Conservation (phyloP, 2,888 invertebrate species). For the Hirtodrosophila cameraria region DNA sequence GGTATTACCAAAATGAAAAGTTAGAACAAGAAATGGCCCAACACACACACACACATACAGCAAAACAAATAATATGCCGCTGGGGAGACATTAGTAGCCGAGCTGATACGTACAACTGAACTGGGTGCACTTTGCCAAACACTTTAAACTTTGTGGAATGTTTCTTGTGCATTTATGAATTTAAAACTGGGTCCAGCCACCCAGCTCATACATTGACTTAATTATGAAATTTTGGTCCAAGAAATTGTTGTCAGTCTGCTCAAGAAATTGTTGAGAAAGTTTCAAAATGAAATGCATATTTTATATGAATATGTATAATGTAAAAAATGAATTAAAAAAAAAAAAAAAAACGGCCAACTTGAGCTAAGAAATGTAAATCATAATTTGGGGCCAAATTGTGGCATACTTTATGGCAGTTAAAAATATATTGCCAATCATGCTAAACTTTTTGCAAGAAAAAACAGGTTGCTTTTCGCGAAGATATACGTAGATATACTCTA, state of each 20-base stretch:
- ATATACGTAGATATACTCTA: too few relatives aligned
- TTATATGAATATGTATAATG: slow-evolving; percentile 10
- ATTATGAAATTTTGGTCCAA: slow-evolving; percentile 21
- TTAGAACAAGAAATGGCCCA: slow-evolving; percentile 8
- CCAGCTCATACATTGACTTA: slow-evolving; percentile 16
- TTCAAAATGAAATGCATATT: slow-evolving; percentile 25
- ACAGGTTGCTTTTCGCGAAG: too few relatives aligned
- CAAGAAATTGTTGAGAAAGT: slow-evolving; percentile 14
- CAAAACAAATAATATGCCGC: not conserved
- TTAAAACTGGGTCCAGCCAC: not conserved
- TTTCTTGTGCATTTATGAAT: slow-evolving; percentile 17
- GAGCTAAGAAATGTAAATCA: slow-evolving; percentile 14
- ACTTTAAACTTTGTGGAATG: slow-evolving; percentile 26
- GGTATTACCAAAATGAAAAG: slow-evolving; percentile 32
- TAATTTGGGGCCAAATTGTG: slow-evolving; percentile 2
- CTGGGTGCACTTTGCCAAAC: not conserved
- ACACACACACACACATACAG: not conserved
- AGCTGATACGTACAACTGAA: too few relatives aligned
- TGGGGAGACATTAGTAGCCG: too few relatives aligned
- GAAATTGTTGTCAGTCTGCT: slow-evolving; percentile 36
- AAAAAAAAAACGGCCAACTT: not conserved
- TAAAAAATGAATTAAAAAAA: too few relatives aligned
- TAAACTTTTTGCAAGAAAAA: slow-evolving; percentile 1
- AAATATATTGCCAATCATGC: not conserved
- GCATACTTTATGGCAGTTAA: slow-evolving; percentile 7